Conservation (phyloP, 2,797 vertebrate genomes). For the Euphonia xanthogaster region DNA sequence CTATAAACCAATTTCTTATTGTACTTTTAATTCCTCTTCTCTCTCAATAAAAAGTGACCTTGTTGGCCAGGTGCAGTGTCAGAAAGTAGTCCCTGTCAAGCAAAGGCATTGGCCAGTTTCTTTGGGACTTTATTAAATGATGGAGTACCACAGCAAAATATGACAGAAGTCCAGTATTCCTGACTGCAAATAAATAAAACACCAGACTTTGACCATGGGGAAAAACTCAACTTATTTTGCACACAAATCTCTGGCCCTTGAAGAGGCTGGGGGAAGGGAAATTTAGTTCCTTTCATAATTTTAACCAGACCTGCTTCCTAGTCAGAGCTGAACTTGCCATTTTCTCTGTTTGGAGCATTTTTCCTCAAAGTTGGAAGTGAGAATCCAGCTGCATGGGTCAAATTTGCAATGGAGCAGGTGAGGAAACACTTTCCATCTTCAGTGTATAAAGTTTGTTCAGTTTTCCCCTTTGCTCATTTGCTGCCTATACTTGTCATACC, state of each 20-base stretch:
- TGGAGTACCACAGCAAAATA: not conserved
- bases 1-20: constrained; percentile 20
- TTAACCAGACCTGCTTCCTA: constrained; percentile 15
- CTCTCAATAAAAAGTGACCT: not conserved
- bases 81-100: not conserved
- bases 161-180: not conserved
- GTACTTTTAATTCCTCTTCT: not conserved
- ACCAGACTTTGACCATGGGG: not conserved
- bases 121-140: not conserved
- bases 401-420: not conserved
- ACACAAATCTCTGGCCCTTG: constrained; percentile 4
- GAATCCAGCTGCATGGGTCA: not conserved
- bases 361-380: not conserved
- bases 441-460: not conserved
- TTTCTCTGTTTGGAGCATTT: not conserved
- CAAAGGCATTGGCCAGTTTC: not conserved
- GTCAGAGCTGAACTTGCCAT: not conserved
- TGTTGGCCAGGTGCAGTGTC: constrained; percentile 20
- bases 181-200: constrained; percentile 19
- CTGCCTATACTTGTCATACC: not conserved
- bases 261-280: not conserved
- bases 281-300: not conserved
- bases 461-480: not conserved
- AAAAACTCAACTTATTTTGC: not conserved
- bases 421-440: not conserved